Base-by-base conservation (phyloP, 1,140 invertebrate species). In the Zaprionus tsacasi region DNA sequence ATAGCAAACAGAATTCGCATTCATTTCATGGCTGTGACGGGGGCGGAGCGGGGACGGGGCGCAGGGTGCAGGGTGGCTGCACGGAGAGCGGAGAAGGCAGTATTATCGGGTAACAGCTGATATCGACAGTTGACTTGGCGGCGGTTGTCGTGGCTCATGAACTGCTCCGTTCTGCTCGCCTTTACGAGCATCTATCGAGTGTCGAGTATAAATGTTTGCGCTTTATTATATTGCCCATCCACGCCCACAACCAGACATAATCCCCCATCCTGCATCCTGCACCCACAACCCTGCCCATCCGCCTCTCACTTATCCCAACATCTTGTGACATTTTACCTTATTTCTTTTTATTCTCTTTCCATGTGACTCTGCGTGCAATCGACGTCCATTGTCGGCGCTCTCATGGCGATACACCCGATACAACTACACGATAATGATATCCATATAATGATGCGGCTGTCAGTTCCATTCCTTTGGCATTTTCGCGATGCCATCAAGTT, bases 1-100 rank as follows among this genome's bases (percentile, higher is more conserved):
- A 91, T 91, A 81, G 89, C 80, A 91, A 91, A 91, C 90, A 91
- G 90, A 91, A 83, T 82, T 89, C 87, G 73, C 76, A 89, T 90
- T 89, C 81, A 83, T 82, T 81, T 76, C 58, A 57, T 54, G 56
- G 45, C 33, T 21, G 30, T 52, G 59, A 12, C 21, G 36, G 12
- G 43, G 11, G 45, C 36, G 13, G 11, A 50, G 35, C 33, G 57
- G 10, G 38, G 10, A 30, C 27, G 27, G 27, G 27, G 27, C 6
- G 2, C 21, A 21, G 21, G 21, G 21, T 21, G 21, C 27, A 17
- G 17, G 15, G 45, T 43, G 36, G 56, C n/a, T 21, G 40, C 4
- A 25, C 7, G 40, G 36, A 50, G 33, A 38, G 50, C 13, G 27
- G 11, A 30, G 27, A 50, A 40, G 64, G 36, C 6, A 43, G 52